These are phyloP conservation scores for Xenentodon cancila DNA, from an alignment of 2,797 vertebrate species.

Conservation along the genomic window DNA sequence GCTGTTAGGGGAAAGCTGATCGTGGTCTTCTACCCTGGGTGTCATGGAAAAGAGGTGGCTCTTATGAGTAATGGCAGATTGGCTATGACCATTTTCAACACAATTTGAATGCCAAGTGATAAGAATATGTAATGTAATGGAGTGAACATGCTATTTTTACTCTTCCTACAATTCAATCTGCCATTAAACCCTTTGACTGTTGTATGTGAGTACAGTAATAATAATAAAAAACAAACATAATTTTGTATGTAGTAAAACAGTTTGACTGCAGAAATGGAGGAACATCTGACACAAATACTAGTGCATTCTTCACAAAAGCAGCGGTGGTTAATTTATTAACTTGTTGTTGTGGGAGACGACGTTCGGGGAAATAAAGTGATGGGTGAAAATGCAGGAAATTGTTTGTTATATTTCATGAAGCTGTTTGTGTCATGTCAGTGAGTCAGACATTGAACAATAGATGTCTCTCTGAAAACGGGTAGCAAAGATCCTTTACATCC, in stretches of 20 bases:
- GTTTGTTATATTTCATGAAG: constrained; percentile 30
- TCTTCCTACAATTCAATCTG: background rate
- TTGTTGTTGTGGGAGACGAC: constrained; percentile 10
- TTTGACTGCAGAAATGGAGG: background rate
- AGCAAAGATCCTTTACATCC: background rate
- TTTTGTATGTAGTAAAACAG: constrained; percentile 8
- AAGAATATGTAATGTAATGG: too few species aligned
- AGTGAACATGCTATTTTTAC: background rate
- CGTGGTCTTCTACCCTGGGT: constrained; percentile 2
- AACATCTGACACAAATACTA: constrained; percentile 20
- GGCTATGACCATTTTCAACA: too few species aligned
- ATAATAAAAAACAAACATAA: background rate
- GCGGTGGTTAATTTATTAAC: constrained; percentile 39
- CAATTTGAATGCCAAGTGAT: too few species aligned
- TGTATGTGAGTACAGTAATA: too few species aligned
- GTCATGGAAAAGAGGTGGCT: background rate
- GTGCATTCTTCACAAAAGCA: constrained; percentile 22
- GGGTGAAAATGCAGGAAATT: constrained; percentile 33
- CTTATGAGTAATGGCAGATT: background rate
- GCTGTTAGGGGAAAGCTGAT: constrained; percentile 37
- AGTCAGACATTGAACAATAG: constrained; percentile 41
- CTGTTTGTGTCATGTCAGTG: constrained; percentile 25
- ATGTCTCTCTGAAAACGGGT: too few species aligned
- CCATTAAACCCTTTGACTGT: background rate
- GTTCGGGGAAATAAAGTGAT: constrained; percentile 44